Evolutionary conservation across 2,113 vertebrate genomes (phyloP).

Genomic region (Callipepla californica): DNA sequence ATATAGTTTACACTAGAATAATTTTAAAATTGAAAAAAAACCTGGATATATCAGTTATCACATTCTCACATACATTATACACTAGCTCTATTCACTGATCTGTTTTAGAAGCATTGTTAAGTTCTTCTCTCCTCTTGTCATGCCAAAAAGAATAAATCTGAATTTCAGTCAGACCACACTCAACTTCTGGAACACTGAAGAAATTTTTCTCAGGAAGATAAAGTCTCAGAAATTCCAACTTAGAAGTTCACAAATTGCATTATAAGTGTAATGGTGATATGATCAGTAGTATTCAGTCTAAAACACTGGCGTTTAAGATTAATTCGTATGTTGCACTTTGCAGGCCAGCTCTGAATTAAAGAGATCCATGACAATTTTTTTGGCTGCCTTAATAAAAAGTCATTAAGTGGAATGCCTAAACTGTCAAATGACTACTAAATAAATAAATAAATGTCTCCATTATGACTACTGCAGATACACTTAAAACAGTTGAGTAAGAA

Average conservation of each 20-base stretch:
- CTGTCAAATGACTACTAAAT: background rate
- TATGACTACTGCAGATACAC: background rate
- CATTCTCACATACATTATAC: background rate
- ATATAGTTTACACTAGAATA: background rate
- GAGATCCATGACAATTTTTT: background rate
- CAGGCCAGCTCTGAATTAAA: background rate
- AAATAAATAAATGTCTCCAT: background rate
- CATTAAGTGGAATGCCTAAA: background rate
- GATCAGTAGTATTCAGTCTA: background rate
- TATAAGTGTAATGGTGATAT: fast-evolving
- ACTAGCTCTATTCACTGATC: background rate
- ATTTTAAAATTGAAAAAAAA: background rate
- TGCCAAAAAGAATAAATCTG: background rate
- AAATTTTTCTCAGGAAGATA: background rate
- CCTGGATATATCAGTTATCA: background rate
- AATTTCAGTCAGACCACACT: background rate
- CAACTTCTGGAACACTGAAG: background rate
- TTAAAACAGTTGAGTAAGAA: background rate
- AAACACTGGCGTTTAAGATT: background rate
- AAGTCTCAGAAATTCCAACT: background rate
- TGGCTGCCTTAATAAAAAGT: background rate
- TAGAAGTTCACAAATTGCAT: background rate
- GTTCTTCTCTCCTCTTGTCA: background rate
- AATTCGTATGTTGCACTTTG: background rate
- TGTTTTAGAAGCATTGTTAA: background rate